Percentiles rank a stretch among this genome's conserved stretches.
phyloP scores from a whole-genome alignment of 1,140 invertebrate genomes.

The Latrodectus geometricus region DNA sequence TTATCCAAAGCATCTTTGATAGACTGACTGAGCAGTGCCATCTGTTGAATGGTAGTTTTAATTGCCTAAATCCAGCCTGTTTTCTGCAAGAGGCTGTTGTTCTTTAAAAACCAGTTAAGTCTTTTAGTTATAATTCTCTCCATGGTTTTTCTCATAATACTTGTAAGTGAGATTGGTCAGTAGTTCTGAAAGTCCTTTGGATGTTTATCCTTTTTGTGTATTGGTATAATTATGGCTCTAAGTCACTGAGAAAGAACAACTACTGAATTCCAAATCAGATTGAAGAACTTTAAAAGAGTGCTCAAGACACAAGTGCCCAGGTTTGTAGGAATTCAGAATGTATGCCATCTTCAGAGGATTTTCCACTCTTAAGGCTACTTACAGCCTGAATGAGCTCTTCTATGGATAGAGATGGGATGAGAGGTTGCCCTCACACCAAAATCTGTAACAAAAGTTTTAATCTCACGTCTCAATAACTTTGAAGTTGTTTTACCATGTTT shows the following conservation, averaged over 20 bases:
- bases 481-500: constrained; percentile 1
- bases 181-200: neutral
- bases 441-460: neutral
- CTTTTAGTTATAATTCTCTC: constrained; percentile 9
- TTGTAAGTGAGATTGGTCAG: constrained; percentile 8
- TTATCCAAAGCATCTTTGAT: neutral
- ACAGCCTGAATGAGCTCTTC: too few relatives aligned
- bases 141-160: constrained; percentile 23
- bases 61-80: constrained; percentile 4
- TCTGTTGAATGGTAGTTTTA: neutral
- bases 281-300: neutral
- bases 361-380: too few relatives aligned
- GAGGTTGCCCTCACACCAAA: neutral
- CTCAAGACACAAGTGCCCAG: neutral
- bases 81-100: neutral
- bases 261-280: neutral
- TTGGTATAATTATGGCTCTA: constrained; percentile 7
- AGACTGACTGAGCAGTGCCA: neutral
- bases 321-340: neutral
- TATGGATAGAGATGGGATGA: neutral
- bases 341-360: neutral
- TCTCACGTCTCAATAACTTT: neutral
- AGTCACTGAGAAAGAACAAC: neutral
- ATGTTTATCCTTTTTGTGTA: constrained; percentile 16
- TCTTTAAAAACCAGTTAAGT: constrained; percentile 1